Evolutionary conservation across 2,888 invertebrate species (phyloP), one percentile per base, ranked within the genome.

Genomic region (Stenoptilia bipunctidactyla): DNA sequence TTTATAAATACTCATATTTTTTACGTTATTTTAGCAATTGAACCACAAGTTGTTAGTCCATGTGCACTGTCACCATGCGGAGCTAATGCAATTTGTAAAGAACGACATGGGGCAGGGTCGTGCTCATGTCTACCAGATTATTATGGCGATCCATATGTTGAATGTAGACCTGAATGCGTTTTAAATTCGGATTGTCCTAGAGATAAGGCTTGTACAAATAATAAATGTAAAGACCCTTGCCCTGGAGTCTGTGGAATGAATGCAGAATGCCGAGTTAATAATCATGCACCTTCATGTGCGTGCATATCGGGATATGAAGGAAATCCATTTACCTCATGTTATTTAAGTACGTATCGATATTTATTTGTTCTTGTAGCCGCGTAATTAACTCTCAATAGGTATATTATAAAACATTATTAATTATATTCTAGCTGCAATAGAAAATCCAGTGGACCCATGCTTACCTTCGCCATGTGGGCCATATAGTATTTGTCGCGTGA

Each of bases 91-190:
- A 73, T 92, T 51, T 96, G 96, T 72, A 91, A 89, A 70, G 92
- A 92, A 75, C 86, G 89, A 56, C 89, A 91, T 58, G 92, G 91
- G 51, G 90, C 90, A 41, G 94, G 93, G 36, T 92, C 94, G 45
- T 95, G 94, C 68, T 86, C 88, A 46, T 95, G 94, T 74, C 77
- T 92, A 47, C 87, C 90, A 42, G 92, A 93, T 56, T 94, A 93
- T 68, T 91, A 89, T 56, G 94, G 95, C 39, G 93, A 94, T 79
- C 94, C 94, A 1, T 93, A 94, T 57, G 82, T 90, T 34, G 92
- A 92, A 58, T 95, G 95, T 67, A 86, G 93, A 61, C 94, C 94
- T 15, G 94, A 95, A 85, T 95, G 95, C 66, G 89, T 93, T n/a
- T 87, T 92, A 52, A 94, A 94, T 66, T 89, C 91, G 6, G 94